Evolutionary conservation across 2,888 invertebrate genomes (phyloP).

Genomic region (Pecten maximus): DNA sequence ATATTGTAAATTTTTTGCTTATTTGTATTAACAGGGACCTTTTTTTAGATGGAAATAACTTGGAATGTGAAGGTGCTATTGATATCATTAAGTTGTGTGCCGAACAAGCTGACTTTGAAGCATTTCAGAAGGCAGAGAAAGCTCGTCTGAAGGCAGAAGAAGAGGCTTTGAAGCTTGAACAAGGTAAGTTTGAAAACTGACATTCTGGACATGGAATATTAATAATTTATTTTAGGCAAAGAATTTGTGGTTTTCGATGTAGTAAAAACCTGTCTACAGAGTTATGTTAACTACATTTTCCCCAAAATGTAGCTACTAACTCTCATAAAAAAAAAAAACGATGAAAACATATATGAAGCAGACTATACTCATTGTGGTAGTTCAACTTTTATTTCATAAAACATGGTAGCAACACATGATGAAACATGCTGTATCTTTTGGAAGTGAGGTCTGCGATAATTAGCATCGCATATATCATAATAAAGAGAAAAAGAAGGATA

Average conservation of each 20-base stretch:
- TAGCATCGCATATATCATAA: too few relatives aligned
- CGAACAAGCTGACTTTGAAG: conserved; percentile 78
- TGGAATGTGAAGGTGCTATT: conserved; percentile 79
- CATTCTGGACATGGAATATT: too few relatives aligned
- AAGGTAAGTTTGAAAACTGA: conserved; percentile 59
- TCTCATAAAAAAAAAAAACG: too few relatives aligned
- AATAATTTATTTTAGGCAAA: background rate
- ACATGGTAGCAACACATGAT: too few relatives aligned
- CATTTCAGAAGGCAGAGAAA: conserved; percentile 73
- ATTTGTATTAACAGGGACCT: conserved; percentile 72
- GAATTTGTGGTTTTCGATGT: background rate
- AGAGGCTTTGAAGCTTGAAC: conserved; percentile 69
- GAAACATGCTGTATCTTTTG: too few relatives aligned
- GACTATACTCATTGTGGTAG: too few relatives aligned
- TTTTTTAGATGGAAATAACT: conserved; percentile 81
- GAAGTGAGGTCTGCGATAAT: too few relatives aligned
- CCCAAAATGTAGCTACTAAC: too few relatives aligned
- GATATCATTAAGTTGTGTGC: conserved; percentile 78
- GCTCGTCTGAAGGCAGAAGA: conserved; percentile 74
- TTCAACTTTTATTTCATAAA: too few relatives aligned
- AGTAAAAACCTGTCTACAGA: too few relatives aligned
- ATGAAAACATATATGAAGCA: too few relatives aligned
- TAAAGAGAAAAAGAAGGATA: background rate
- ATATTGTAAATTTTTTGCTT: background rate
- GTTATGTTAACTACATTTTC: too few relatives aligned